phyloP scores from a whole-genome alignment of 2,797 vertebrate species.

The Spondyliosoma cantharus region DNA sequence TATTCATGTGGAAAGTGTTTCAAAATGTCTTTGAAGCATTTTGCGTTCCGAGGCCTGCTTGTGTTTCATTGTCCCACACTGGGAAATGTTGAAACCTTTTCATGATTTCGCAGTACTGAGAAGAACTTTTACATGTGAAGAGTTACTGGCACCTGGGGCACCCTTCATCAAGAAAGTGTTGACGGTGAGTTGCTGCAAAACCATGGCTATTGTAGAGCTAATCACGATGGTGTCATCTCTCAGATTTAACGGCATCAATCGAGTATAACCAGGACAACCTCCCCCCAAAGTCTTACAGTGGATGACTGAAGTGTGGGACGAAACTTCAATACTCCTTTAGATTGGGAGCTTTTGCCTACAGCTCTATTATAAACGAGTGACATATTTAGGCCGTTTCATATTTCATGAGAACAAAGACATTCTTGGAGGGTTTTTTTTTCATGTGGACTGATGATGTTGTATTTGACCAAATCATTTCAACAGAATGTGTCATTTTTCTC shows the following conservation, averaged over 20 bases:
- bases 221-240: background rate
- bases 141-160: conserved; percentile 88
- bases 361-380: background rate
- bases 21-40: background rate
- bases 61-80: background rate
- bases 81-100: background rate
- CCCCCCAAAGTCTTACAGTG: background rate
- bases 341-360: background rate
- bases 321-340: background rate
- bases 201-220: background rate
- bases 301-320: background rate
- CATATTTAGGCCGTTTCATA: background rate
- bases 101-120: conserved; percentile 81
- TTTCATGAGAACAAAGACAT: background rate
- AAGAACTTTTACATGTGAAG: conserved; percentile 85
- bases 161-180: conserved; percentile 88
- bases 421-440: background rate
- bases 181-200: conserved; percentile 82
- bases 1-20: conserved; percentile 2
- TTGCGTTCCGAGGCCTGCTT: background rate
- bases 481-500: conserved; percentile 20
- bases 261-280: background rate
- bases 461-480: background rate
- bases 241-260: conserved; percentile 4
- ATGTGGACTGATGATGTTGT: background rate